Conservation (phyloP, 2,888 invertebrate species). For the Hirtodrosophila trivittata region DNA sequence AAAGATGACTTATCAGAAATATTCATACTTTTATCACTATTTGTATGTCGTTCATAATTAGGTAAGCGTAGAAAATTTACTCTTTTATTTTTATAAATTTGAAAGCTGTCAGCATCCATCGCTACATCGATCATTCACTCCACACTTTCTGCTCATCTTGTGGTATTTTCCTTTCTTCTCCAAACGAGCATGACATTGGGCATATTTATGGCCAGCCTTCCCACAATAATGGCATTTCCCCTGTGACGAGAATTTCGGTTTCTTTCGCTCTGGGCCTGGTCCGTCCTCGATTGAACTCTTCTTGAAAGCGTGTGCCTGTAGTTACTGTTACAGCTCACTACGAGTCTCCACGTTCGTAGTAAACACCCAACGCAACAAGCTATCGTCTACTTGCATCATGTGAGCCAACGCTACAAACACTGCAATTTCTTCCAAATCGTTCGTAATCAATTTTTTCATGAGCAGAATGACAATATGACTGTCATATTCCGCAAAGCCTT, state of each 20-base stretch:
- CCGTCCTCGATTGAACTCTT: conserved; percentile 10
- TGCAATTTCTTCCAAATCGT: neutral
- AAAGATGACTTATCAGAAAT: conserved; percentile 8
- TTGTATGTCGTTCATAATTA: too few species aligned
- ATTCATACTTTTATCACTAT: conserved; percentile 2
- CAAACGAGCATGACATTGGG: conserved; percentile 21
- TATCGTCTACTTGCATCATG: conserved; percentile 7
- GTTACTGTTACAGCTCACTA: conserved; percentile 9
- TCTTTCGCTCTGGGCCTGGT: conserved; percentile 8
- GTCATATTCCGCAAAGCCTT: too few species aligned
- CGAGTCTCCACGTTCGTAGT: conserved; percentile 9
- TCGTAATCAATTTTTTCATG: too few species aligned
- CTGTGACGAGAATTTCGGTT: conserved; percentile 12
- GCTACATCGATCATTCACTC: neutral
- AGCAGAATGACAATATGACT: too few species aligned
- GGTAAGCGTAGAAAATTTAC: too few species aligned
- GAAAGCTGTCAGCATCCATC: too few species aligned
- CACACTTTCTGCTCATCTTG: neutral
- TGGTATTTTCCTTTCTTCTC: conserved; percentile 10
- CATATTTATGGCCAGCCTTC: conserved; percentile 15
- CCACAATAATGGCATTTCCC: conserved; percentile 15
- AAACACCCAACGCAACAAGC: conserved; percentile 10
- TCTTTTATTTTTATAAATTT: too few species aligned
- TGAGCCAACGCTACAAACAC: conserved; percentile 5
- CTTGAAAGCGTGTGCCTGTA: conserved; percentile 18